A percentile compares a stretch with the other conserved stretches of the same genome.
Conservation (phyloP, 2,113 vertebrate genomes). For the Phalacrocorax carbo region DNA sequence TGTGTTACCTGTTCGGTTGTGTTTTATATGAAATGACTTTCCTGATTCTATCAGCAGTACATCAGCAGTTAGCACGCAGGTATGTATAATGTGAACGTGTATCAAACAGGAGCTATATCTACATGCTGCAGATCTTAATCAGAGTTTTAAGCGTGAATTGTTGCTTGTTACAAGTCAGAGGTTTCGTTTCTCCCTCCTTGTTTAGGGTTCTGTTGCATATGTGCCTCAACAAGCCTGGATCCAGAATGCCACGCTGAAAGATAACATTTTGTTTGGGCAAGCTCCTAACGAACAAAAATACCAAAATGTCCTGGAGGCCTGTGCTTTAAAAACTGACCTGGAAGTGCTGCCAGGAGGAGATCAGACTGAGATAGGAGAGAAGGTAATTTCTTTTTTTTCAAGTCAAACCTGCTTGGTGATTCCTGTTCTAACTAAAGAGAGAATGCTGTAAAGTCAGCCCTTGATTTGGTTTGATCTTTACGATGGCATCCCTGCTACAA, state of each 20-base stretch:
- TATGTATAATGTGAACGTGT: background rate
- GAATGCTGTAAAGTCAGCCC: background rate
- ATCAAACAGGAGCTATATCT: background rate
- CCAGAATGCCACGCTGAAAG: constrained; percentile 90
- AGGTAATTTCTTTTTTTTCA: constrained; percentile 73
- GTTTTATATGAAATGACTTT: background rate
- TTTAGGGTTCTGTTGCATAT: constrained; percentile 92
- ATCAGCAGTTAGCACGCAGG: background rate
- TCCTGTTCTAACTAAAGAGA: background rate
- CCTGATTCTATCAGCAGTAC: background rate
- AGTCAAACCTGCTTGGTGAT: background rate
- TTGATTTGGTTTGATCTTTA: background rate
- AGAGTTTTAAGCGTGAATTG: background rate
- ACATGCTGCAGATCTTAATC: background rate
- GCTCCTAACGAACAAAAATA: constrained; percentile 83
- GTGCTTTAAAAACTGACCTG: constrained; percentile 89
- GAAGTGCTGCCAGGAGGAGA: constrained; percentile 91
- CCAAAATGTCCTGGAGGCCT: constrained; percentile 83
- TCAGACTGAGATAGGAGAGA: constrained; percentile 95
- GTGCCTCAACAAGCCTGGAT: constrained; percentile 98
- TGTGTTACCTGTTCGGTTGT: background rate
- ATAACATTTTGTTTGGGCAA: constrained; percentile 93
- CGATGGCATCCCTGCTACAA: background rate
- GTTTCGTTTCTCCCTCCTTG: background rate
- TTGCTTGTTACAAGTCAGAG: background rate